Conservation (phyloP, 1,140 invertebrate genomes). For the Drosophila pruinosa region DNA sequence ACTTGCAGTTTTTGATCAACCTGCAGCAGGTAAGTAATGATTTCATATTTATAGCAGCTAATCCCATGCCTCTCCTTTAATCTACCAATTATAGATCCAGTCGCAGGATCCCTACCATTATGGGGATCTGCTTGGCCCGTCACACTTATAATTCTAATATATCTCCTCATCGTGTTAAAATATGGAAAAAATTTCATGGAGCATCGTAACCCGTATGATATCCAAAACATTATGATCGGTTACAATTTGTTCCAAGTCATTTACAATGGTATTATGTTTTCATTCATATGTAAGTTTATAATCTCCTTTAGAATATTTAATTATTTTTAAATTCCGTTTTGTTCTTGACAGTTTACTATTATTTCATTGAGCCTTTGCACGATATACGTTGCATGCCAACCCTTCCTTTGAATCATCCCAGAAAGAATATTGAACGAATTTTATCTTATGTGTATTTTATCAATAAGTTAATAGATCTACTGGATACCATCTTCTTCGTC, state of each 20-base stretch:
- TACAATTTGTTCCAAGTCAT: slow-evolving; percentile 90
- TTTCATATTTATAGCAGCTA: no score
- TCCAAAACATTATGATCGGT: slow-evolving; percentile 87
- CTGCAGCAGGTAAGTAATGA: background rate
- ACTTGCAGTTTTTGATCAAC: background rate
- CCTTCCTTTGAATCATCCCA: background rate
- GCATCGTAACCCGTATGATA: slow-evolving; percentile 89
- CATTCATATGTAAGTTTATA: background rate
- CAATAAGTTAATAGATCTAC: slow-evolving; percentile 27
- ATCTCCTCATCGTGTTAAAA: slow-evolving; percentile 4
- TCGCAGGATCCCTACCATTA: background rate
- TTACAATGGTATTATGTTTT: slow-evolving; percentile 5
- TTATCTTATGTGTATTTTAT: slow-evolving; percentile 7
- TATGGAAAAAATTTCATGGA: slow-evolving; percentile 91
- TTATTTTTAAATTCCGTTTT: no score
- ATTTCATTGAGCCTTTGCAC: background rate
- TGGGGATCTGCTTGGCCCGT: slow-evolving; percentile 3
- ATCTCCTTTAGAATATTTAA: background rate
- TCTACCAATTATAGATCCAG: slow-evolving; percentile 15
- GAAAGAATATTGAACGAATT: background rate
- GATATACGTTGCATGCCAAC: background rate
- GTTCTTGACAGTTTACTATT: background rate
- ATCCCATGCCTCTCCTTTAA: background rate
- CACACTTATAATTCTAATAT: background rate
- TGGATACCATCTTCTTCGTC: slow-evolving; percentile 30